A percentile compares a stretch with the other conserved stretches of the same genome.
Conservation (phyloP, 1,140 invertebrate genomes). For the Drosophila leontia region DNA sequence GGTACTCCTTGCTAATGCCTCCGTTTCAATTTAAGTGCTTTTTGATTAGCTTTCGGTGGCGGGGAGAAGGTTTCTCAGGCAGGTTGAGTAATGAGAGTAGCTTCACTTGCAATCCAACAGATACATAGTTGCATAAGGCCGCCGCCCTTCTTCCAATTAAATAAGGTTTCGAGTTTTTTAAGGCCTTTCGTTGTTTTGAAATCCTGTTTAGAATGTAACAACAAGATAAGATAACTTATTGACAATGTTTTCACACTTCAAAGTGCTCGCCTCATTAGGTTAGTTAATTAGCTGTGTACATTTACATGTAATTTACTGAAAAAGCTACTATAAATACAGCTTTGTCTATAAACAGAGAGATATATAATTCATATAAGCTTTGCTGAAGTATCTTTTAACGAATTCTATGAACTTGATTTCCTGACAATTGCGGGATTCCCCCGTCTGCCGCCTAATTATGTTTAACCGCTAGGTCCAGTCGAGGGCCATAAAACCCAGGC, state of each 20-base stretch:
- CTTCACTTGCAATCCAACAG: slow-evolving; percentile 14
- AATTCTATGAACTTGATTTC: not conserved
- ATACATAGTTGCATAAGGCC: not conserved
- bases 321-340: not conserved
- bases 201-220: not conserved
- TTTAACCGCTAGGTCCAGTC: slow-evolving; percentile 42
- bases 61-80: not conserved
- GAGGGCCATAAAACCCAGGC: slow-evolving; percentile 22
- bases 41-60: slow-evolving; percentile 62
- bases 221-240: not conserved
- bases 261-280: not conserved
- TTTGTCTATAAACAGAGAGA: not conserved
- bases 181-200: not conserved
- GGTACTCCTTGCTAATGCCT: slow-evolving; percentile 41
- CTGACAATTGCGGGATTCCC: not conserved
- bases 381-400: not conserved
- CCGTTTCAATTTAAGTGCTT: slow-evolving; percentile 66
- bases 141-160: not conserved
- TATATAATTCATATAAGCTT: not conserved
- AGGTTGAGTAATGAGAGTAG: slow-evolving; percentile 12
- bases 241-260: not conserved
- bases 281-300: slow-evolving; percentile 7
- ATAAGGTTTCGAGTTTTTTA: not conserved
- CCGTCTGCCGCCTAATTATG: slow-evolving; percentile 15
- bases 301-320: not conserved